phyloP scores from a whole-genome alignment of 2,888 invertebrate genomes.

The Alviniconcha strummeri region DNA sequence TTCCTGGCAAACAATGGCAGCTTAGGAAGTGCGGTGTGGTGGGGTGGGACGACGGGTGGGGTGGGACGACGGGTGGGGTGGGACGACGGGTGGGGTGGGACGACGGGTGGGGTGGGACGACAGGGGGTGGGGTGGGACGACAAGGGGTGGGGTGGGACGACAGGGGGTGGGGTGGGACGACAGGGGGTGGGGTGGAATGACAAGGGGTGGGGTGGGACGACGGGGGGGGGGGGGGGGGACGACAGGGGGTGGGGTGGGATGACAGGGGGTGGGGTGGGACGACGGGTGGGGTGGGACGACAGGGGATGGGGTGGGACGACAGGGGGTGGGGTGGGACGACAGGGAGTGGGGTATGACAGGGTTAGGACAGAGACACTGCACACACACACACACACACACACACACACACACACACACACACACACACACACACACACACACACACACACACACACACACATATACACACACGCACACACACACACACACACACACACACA shows the following conservation, averaged over 20 bases:
- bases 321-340: no score
- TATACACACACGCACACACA: constrained; percentile 27
- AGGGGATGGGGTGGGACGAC: no score
- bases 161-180: background rate
- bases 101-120: background rate
- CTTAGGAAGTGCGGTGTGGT: background rate
- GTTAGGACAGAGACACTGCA: background rate
- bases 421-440: background rate
- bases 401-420: background rate
- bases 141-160: no score
- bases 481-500: constrained; percentile 25
- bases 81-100: background rate
- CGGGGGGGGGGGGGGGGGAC: no score
- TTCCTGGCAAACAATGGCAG: constrained; percentile 15
- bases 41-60: background rate
- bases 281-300: background rate
- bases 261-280: background rate
- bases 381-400: constrained; percentile 8
- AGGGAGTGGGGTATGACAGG: background rate
- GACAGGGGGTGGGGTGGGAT: background rate
- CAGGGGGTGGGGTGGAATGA: no score
- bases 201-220: no score
- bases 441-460: constrained; percentile 27
- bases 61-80: background rate
- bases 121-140: no score